These are phyloP conservation scores for Pangasius macronema DNA, from an alignment of 2,797 vertebrate species.

Conservation along the genomic window DNA sequence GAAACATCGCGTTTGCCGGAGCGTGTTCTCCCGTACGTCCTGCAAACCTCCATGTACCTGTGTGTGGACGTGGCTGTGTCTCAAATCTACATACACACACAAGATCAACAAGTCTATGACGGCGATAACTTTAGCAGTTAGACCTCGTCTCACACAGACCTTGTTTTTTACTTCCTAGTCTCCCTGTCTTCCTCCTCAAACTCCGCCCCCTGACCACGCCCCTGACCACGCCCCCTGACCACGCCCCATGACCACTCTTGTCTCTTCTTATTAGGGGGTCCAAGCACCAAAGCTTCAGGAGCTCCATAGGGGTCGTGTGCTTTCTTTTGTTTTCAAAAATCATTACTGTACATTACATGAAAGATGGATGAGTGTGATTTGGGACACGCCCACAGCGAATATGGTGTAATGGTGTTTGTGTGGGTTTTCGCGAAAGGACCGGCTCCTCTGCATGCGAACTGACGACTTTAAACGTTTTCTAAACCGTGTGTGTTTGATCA, in stretches of 20 bases:
- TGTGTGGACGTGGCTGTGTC: background rate
- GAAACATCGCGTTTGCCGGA: too few relatives aligned
- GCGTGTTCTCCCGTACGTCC: background rate
- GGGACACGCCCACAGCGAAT: background rate
- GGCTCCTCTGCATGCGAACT: background rate
- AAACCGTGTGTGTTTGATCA: background rate
- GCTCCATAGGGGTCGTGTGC: background rate
- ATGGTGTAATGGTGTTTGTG: background rate
- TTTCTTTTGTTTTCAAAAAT: background rate
- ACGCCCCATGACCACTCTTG: background rate
- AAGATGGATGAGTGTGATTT: background rate
- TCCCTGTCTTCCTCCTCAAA: background rate
- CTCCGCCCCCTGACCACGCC: slow-evolving; percentile 2
- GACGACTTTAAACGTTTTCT: background rate
- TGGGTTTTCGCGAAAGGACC: background rate
- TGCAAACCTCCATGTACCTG: background rate
- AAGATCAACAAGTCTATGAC: too few relatives aligned
- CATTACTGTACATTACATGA: background rate
- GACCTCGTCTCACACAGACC: background rate
- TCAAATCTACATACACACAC: background rate
- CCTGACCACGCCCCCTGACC: background rate
- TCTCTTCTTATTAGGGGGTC: background rate
- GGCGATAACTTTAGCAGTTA: background rate
- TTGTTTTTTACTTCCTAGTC: background rate
- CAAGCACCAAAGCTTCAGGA: background rate